Evolutionary conservation across 2,888 invertebrate genomes (phyloP).

Genomic region (Coenonympha arcania): DNA sequence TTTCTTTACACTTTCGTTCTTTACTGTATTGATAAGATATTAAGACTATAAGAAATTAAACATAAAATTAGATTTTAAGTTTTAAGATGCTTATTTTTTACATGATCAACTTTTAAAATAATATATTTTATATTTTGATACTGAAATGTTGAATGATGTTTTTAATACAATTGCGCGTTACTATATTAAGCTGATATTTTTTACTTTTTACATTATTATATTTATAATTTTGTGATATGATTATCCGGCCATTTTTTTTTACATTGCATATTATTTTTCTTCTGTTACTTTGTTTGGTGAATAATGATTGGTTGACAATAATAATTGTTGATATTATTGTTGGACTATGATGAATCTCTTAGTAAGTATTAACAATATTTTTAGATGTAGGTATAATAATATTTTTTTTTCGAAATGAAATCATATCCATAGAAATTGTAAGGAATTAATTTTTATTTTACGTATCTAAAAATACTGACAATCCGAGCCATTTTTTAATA

Average conservation of each 20-base stretch:
- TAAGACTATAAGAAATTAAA: conserved; percentile 15
- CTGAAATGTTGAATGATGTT: conserved; percentile 4
- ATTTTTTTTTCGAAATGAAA: conserved; percentile 6
- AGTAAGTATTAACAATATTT: conserved; percentile 16
- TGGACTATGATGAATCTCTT: conserved; percentile 38
- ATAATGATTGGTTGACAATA: conserved; percentile 2
- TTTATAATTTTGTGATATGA: conserved; percentile 19
- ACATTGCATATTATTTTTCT: conserved; percentile 29
- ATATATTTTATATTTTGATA: conserved; percentile 10
- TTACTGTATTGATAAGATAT: too few species aligned
- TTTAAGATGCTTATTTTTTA: conserved; percentile 11
- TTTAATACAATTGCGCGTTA: neutral
- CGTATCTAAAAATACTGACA: conserved; percentile 39
- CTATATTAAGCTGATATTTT: neutral
- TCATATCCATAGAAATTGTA: conserved; percentile 36
- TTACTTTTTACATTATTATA: conserved; percentile 8
- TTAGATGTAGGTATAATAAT: neutral
- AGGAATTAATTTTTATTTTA: conserved; percentile 25
- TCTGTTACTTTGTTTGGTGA: conserved; percentile 3
- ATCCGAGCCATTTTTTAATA: conserved; percentile 67
- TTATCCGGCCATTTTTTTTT: conserved; percentile 25
- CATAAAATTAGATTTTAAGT: neutral
- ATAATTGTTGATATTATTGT: neutral
- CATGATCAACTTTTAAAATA: conserved; percentile 1
- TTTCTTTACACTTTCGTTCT: conserved; percentile 16